phyloP scores from a whole-genome alignment of 2,888 invertebrate genomes.

The Eucera pruinosa region DNA sequence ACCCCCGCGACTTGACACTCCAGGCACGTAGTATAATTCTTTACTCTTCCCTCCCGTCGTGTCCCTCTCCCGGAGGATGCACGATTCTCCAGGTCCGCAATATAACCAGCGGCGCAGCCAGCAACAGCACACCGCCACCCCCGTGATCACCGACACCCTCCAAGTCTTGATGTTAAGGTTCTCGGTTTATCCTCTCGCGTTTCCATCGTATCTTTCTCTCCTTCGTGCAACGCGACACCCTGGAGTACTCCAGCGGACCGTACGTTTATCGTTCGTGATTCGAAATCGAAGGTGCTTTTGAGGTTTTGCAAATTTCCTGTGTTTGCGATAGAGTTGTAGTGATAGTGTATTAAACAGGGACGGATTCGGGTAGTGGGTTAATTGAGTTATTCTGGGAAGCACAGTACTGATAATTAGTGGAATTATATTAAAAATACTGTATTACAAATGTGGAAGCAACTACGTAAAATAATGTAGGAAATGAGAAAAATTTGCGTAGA shows the following conservation, averaged over 20 bases:
- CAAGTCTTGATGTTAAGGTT: constrained; percentile 13
- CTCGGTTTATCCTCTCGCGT: constrained; percentile 40
- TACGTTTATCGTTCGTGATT: constrained; percentile 9
- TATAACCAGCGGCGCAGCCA: constrained; percentile 61
- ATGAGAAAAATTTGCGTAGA: no score
- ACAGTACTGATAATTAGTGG: no score
- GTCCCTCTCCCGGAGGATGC: constrained; percentile 46
- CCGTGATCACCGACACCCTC: constrained; percentile 45
- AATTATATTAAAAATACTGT: no score
- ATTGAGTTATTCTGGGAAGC: no score
- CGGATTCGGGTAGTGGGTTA: no score
- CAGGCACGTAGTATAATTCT: constrained; percentile 77
- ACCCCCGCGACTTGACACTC: constrained; percentile 74
- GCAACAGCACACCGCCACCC: constrained; percentile 38
- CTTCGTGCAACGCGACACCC: constrained; percentile 12
- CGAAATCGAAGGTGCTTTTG: background rate
- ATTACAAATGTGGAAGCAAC: no score
- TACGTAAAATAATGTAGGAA: no score
- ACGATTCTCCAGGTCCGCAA: constrained; percentile 54
- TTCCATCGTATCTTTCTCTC: constrained; percentile 14
- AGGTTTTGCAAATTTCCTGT: no score
- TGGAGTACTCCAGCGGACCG: background rate
- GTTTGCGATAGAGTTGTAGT: no score
- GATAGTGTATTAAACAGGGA: background rate
- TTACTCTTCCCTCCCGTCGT: constrained; percentile 64